phyloP scores from a whole-genome alignment of 2,113 vertebrate genomes.

The Hymenochirus boettgeri region DNA sequence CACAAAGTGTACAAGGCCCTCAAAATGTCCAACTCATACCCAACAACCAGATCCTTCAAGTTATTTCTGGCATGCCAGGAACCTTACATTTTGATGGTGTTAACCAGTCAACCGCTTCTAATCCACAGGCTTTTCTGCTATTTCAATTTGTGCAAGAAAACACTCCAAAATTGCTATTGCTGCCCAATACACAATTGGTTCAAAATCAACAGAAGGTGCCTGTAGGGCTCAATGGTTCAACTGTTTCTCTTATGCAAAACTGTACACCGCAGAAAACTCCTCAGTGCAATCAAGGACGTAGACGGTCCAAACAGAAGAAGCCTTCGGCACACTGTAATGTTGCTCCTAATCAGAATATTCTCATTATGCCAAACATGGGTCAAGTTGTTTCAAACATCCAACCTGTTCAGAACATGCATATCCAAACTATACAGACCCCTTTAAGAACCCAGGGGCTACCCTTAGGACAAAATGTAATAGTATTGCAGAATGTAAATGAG shows the following conservation, averaged over 20 bases:
- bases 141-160: constrained; percentile 72
- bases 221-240: constrained; percentile 58
- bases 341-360: constrained; percentile 42
- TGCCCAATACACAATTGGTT: constrained; percentile 49
- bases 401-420: constrained; percentile 18
- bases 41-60: constrained; percentile 51
- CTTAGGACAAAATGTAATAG: constrained; percentile 46
- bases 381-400: constrained; percentile 25
- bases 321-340: neutral
- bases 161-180: constrained; percentile 48
- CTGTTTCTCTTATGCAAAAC: constrained; percentile 57
- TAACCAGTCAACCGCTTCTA: constrained; percentile 41
- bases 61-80: constrained; percentile 50
- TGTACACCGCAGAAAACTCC: constrained; percentile 13
- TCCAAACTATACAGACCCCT: constrained; percentile 6
- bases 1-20: neutral
- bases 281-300: neutral
- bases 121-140: constrained; percentile 67
- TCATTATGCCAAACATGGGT: constrained; percentile 19
- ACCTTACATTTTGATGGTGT: constrained; percentile 52
- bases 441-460: neutral
- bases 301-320: constrained; percentile 31
- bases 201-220: constrained; percentile 60
- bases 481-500: constrained; percentile 54
- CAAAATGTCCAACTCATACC: constrained; percentile 8